These are phyloP conservation scores for Psammodynastes pulverulentus DNA, from an alignment of 2,113 vertebrate genomes.

Conservation along the genomic window DNA sequence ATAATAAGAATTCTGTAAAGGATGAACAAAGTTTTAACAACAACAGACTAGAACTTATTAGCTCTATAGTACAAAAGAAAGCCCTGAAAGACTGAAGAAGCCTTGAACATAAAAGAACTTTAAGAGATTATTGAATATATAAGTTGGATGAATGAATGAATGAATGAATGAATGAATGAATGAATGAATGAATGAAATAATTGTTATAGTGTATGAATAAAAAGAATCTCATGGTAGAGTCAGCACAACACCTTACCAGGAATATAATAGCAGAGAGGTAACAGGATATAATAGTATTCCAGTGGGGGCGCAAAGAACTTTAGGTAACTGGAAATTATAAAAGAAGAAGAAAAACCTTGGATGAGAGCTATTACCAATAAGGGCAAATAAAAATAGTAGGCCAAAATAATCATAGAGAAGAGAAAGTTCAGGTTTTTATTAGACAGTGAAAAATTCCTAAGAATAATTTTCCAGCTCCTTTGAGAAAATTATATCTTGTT, in stretches of 20 bases:
- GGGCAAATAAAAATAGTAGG: too few relatives aligned
- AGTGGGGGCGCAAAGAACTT: not conserved
- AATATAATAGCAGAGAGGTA: not conserved
- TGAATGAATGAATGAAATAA: too few relatives aligned
- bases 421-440: too few relatives aligned
- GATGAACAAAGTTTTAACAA: not conserved
- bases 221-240: not conserved
- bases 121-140: not conserved
- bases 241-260: not conserved
- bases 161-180: too few relatives aligned
- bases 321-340: not conserved
- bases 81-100: not conserved
- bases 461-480: not conserved
- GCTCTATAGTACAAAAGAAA: not conserved
- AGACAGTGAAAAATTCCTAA: too few relatives aligned
- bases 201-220: not conserved
- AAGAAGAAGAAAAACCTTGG: not conserved
- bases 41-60: not conserved
- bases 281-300: not conserved
- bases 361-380: not conserved
- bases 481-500: not conserved
- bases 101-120: not conserved
- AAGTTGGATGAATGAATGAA: not conserved
- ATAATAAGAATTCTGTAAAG: not conserved
- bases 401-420: too few relatives aligned